phyloP scores from a whole-genome alignment of 2,113 vertebrate species.

The Gymnorhina tibicen region DNA sequence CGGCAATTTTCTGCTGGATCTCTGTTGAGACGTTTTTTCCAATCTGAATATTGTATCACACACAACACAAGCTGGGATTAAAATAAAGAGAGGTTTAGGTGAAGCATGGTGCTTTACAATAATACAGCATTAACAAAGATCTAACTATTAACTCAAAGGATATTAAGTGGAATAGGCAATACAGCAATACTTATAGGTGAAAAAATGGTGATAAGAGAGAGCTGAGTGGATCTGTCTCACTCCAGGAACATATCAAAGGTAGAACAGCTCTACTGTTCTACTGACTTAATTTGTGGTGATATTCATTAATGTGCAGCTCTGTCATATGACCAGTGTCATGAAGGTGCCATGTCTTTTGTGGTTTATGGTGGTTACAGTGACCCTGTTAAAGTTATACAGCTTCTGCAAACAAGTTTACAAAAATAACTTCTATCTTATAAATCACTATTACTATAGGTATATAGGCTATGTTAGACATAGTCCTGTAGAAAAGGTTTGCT shows the following conservation, averaged over 20 bases:
- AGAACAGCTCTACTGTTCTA: not conserved
- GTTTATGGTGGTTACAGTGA: not conserved
- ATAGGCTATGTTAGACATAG: not conserved
- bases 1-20: not conserved
- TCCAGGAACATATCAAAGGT: not conserved
- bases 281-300: not conserved
- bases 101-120: not conserved
- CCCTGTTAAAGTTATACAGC: not conserved
- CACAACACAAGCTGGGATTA: not conserved
- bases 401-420: not conserved
- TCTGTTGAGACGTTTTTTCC: not conserved
- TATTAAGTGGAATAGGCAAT: not conserved
- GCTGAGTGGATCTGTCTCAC: not conserved
- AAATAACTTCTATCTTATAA: not conserved
- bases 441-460: not conserved
- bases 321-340: too few relatives aligned
- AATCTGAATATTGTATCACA: not conserved
- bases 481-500: not conserved
- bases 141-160: not conserved
- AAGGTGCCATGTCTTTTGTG: not conserved
- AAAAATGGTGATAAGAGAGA: not conserved
- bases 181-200: not conserved
- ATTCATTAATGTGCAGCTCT: not conserved
- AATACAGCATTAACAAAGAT: not conserved
- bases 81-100: not conserved